These are phyloP conservation scores for Nematopogon swammerdamellus DNA, from an alignment of 2,888 invertebrate species.

Conservation along the genomic window DNA sequence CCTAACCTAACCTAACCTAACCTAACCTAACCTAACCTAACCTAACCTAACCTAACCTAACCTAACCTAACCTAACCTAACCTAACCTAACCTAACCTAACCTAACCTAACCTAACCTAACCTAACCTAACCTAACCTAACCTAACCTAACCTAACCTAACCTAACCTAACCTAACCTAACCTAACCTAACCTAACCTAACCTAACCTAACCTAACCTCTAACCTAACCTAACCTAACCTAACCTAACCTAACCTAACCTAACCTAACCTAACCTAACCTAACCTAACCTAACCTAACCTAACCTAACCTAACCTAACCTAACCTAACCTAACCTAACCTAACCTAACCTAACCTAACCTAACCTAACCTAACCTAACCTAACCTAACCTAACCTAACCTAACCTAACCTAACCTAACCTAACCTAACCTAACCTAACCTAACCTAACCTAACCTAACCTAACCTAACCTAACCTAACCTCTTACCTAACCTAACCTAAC, in stretches of 20 bases:
- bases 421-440: constrained; percentile 8
- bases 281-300: constrained; percentile 7
- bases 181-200: constrained; percentile 7
- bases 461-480: too few relatives aligned
- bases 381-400: constrained; percentile 8
- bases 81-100: constrained; percentile 8
- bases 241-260: constrained; percentile 7
- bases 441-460: constrained; percentile 9
- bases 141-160: constrained; percentile 7
- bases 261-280: constrained; percentile 7
- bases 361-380: constrained; percentile 8
- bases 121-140: constrained; percentile 7
- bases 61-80: constrained; percentile 8
- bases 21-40: constrained; percentile 8
- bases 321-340: constrained; percentile 4
- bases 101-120: constrained; percentile 7
- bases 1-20: constrained; percentile 8
- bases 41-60: constrained; percentile 8
- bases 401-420: constrained; percentile 8
- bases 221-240: constrained; percentile 7
- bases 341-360: constrained; percentile 3
- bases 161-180: constrained; percentile 7
- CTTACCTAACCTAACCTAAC: constrained; percentile 8
- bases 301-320: constrained; percentile 7
- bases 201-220: constrained; percentile 7